Evolutionary conservation across 2,888 invertebrate species (phyloP), one percentile per base, ranked within the genome.

Genomic region (Gerris lacustris): DNA sequence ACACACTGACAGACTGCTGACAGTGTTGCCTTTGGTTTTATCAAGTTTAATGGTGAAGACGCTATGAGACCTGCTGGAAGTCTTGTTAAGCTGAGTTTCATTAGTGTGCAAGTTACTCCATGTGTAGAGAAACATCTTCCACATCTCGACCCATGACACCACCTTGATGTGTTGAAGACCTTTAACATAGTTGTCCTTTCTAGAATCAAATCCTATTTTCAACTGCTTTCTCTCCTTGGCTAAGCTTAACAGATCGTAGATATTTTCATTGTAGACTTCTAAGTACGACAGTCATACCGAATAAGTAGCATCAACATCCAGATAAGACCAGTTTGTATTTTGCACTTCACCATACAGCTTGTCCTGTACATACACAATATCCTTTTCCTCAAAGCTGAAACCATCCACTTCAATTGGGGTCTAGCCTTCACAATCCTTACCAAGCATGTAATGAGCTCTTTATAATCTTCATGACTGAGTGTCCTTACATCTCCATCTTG

Each of bases 41-140:
- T 94, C 82, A 78, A 94, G 83, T 69, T 89, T 88, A 67, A 95
- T 87, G 2, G 88, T 89, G 78, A 95, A 94, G 70, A 96, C 86
- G 74, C 91, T 92, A 80, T 96, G 96, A 0, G 94, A 94, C 11
- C 95, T 83, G 64, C 94, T 94, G 0, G 93, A 94, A 73, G 87
- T 87, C 0, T 86, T 83, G 79, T 94, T 94, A 0, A 96, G 83
- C 0, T 86, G 86, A 0, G 94, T 94, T 0, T 89, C 84, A 0
- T 91, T 92, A 76, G 87, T 88, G 75, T 86, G 86, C 11, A 94
- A 82, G 77, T 89, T 90, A 70, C 87, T 86, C 73, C 89, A 85
- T 0, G 94, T 95, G 9, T 87, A 86, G 5, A 87, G 84, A 77
- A 94, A 81, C 45, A 94, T 82, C 76, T 88, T 86, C 77, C 88